phyloP scores from a whole-genome alignment of 2,888 invertebrate species.

The Lamellibrachia satsuma region DNA sequence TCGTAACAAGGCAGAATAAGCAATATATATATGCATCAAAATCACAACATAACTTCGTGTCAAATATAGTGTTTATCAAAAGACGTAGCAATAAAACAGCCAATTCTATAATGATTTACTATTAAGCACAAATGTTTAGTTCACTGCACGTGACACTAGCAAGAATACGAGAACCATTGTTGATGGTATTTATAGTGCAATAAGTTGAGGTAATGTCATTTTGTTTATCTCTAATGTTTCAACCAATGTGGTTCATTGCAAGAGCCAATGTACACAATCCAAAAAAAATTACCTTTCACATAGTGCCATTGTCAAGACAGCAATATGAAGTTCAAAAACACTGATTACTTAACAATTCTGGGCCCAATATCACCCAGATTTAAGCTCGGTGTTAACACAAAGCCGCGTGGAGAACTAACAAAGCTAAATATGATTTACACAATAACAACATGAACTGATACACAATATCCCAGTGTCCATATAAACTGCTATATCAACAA shows the following conservation, averaged over 20 bases:
- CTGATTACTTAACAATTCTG: neutral
- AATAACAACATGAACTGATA: slow-evolving; percentile 13
- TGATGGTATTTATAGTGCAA: neutral
- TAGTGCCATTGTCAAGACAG: too few relatives aligned
- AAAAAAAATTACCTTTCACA: too few relatives aligned
- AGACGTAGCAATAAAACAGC: neutral
- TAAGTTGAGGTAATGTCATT: neutral
- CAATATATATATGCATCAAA: neutral
- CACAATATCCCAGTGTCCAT: slow-evolving; percentile 5
- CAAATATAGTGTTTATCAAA: neutral
- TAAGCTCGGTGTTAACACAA: neutral
- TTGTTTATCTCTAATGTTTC: neutral
- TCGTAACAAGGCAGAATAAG: slow-evolving; percentile 10
- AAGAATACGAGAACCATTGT: neutral
- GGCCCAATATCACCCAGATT: neutral
- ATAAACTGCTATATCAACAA: slow-evolving; percentile 13
- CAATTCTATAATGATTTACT: neutral
- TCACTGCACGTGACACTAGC: neutral
- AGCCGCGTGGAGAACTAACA: neutral
- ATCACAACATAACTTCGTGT: neutral
- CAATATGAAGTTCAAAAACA: too few relatives aligned
- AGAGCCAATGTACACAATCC: neutral
- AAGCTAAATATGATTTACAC: slow-evolving; percentile 3
- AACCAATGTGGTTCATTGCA: neutral
- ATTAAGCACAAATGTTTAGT: neutral